Conservation (phyloP, 2,113 vertebrate species). For the Reinhardtius hippoglossoides region DNA sequence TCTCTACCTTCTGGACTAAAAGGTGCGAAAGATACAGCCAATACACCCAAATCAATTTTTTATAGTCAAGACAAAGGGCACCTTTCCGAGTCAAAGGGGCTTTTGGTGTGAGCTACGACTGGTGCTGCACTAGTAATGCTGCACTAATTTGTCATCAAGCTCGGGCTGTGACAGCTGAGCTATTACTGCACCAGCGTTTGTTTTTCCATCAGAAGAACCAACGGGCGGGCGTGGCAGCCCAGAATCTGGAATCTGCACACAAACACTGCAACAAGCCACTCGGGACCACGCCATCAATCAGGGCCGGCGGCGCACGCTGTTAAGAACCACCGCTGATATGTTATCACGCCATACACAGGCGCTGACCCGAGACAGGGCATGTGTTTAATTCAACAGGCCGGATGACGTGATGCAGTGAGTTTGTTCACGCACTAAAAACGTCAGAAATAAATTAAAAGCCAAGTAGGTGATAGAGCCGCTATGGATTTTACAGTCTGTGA, state of each 20-base stretch:
- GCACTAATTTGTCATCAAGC: constrained; percentile 80
- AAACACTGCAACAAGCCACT: constrained; percentile 39
- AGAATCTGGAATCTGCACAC: constrained; percentile 52
- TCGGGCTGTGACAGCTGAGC: constrained; percentile 74
- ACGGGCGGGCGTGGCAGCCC: constrained; percentile 54
- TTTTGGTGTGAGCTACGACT: constrained; percentile 58
- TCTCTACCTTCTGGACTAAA: constrained; percentile 33
- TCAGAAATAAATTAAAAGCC: constrained; percentile 2
- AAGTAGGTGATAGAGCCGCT: constrained; percentile 8
- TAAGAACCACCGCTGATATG: neutral
- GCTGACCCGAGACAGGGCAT: constrained; percentile 34
- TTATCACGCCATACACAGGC: neutral
- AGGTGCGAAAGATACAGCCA: constrained; percentile 58
- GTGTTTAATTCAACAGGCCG: constrained; percentile 18
- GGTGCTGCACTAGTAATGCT: constrained; percentile 53
- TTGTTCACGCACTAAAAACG: constrained; percentile 10
- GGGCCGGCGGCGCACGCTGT: constrained; percentile 14
- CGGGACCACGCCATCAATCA: constrained; percentile 66
- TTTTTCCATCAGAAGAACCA: constrained; percentile 77
- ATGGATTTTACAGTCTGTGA: constrained; percentile 16
- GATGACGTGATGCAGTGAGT: constrained; percentile 14
- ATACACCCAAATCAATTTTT: constrained; percentile 69
- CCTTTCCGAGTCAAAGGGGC: constrained; percentile 65
- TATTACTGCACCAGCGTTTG: constrained; percentile 79
- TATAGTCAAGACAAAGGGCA: constrained; percentile 70